Conservation (phyloP, 1,140 invertebrate genomes). For the Olivierus martensii region DNA sequence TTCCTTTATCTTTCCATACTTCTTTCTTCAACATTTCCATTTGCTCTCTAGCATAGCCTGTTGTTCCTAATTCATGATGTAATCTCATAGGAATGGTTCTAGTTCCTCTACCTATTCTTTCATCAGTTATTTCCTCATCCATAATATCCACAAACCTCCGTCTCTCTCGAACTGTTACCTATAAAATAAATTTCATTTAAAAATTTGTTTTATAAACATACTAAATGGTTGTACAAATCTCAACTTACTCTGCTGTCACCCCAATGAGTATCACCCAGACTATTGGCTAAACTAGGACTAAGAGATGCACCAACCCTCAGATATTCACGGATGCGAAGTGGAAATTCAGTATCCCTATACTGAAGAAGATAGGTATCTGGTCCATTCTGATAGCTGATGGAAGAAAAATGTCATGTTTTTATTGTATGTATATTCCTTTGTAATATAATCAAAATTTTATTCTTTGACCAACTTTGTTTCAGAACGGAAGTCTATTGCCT, state of each 20-base stretch:
- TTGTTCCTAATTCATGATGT: slow-evolving; percentile 53
- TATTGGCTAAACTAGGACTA: slow-evolving; percentile 40
- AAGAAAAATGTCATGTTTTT: slow-evolving; percentile 21
- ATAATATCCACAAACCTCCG: slow-evolving; percentile 84
- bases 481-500: slow-evolving; percentile 59
- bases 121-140: slow-evolving; percentile 92
- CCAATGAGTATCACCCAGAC: slow-evolving; percentile 26
- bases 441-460: background rate
- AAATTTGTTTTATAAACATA: too few species aligned
- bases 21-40: slow-evolving; percentile 19
- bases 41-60: slow-evolving; percentile 21
- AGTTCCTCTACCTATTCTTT: slow-evolving; percentile 58
- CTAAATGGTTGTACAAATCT: too few species aligned
- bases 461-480: slow-evolving; percentile 64
- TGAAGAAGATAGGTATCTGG: slow-evolving; percentile 91
- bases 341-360: slow-evolving; percentile 80
- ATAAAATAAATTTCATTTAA: too few species aligned
- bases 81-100: slow-evolving; percentile 35
- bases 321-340: slow-evolving; percentile 73
- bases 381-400: slow-evolving; percentile 86
- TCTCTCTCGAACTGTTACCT: slow-evolving; percentile 53
- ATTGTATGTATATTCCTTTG: too few species aligned
- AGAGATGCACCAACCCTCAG: slow-evolving; percentile 64
- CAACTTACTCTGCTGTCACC: slow-evolving; percentile 20
- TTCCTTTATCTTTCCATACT: slow-evolving; percentile 19